Evolutionary conservation across 2,797 vertebrate species (phyloP), one percentile per base, ranked within the genome.

Genomic region (Pipistrellus nathusii): DNA sequence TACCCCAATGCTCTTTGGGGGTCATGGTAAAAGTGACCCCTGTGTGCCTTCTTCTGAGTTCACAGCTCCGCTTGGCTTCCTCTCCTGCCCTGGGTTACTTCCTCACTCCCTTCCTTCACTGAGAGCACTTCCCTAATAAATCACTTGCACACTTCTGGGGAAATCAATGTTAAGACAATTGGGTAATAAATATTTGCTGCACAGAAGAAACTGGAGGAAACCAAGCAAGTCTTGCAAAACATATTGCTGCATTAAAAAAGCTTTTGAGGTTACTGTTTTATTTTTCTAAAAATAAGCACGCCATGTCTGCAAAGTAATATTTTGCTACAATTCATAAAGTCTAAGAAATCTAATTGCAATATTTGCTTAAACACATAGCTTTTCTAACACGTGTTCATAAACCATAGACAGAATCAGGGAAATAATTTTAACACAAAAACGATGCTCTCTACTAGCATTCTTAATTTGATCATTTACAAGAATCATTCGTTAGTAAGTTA

Each of bases 321-420:
- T 92, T 90, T 64, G 46, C 80, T 90, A 57, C 9, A 69, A 55
- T 51, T 93, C 85, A 81, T 73, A 51, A 94, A 93, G 8, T 68
- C 88, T 66, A 85, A 92, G 69, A 91, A 84, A 92, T 85, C 30
- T 86, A 51, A 20, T 17, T 46, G 64, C 38, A 83, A 27, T 85
- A 35, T 77, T 95, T 71, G 55, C 18, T 73, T 35, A 87, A 87
- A 87, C 27, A 57, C 13, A 44, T 48, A 32, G 18, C 57, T 94
- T 90, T 48, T 53, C 41, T 75, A 83, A 86, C 62, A 44, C 48
- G 44, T 68, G 78, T 38, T 35, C 25, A 35, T 68, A 87, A 77
- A 75, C 82, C 6, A 15, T 35, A 62, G 41, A 20, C 64, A 85
- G 90, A 93, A 84, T 32, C 7, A 15, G 20, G 8, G 35, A n/a